Evolutionary conservation across 2,888 invertebrate species (phyloP).

Genomic region (Agrochola lota): DNA sequence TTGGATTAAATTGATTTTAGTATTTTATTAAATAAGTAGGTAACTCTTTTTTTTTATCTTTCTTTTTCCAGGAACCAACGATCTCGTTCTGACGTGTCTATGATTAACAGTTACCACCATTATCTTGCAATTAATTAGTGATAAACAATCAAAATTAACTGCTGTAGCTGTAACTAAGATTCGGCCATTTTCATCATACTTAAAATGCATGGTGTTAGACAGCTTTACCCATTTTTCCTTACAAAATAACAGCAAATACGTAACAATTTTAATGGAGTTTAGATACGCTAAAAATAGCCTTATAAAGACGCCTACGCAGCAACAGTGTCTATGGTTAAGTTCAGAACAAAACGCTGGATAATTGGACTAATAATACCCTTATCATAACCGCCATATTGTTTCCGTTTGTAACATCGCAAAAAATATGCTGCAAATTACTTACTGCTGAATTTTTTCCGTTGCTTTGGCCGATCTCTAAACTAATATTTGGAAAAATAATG

Average conservation of each 20-base stretch:
- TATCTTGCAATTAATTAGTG: not conserved
- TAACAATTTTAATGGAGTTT: slow-evolving; percentile 20
- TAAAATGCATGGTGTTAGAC: not conserved
- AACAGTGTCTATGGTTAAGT: slow-evolving; percentile 35
- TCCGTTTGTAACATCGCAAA: slow-evolving; percentile 28
- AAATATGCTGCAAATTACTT: slow-evolving; percentile 15
- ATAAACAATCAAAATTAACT: not conserved
- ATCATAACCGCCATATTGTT: slow-evolving; percentile 51
- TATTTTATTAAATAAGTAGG: not conserved
- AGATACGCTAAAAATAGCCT: slow-evolving; percentile 9
- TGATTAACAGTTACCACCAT: not conserved
- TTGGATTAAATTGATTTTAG: not conserved
- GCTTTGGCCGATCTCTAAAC: not conserved
- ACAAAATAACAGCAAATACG: not conserved
- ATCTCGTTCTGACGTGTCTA: not conserved
- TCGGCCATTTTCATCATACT: not conserved
- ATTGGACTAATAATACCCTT: slow-evolving; percentile 47
- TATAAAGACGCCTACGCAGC: slow-evolving; percentile 30
- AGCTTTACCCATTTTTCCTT: not conserved
- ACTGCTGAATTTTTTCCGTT: not conserved
- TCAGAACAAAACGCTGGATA: slow-evolving; percentile 38
- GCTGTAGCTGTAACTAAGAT: not conserved
- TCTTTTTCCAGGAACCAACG: not conserved
- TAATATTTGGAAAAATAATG: slow-evolving; percentile 1
- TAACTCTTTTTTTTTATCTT: not conserved